Evolutionary conservation across 2,888 invertebrate genomes (phyloP).

Genomic region (Criorhina ranunculi): DNA sequence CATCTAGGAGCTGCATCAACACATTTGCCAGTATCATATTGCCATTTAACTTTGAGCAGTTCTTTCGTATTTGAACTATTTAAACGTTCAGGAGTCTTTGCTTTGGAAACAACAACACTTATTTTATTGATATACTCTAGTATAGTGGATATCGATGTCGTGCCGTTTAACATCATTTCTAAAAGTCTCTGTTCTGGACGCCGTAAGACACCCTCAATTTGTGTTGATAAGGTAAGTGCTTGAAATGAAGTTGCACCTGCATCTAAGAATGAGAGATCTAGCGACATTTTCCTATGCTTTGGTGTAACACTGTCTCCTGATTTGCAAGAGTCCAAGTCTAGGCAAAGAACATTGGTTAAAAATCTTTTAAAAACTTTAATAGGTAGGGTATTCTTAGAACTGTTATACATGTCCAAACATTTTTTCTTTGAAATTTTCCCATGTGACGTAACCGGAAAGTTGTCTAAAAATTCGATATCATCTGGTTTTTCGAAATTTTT

Average conservation of each 20-base stretch:
- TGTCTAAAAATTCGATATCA: constrained; percentile 86
- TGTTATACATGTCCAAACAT: constrained; percentile 81
- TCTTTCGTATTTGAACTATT: background rate
- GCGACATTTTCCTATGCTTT: constrained; percentile 45
- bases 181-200: constrained; percentile 79
- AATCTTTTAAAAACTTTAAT: constrained; percentile 86
- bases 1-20: constrained; percentile 91
- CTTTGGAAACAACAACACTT: background rate
- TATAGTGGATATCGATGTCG: constrained; percentile 77
- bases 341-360: constrained; percentile 83
- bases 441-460: constrained; percentile 87
- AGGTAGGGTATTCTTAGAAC: constrained; percentile 82
- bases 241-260: constrained; percentile 82
- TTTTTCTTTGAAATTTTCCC: constrained; percentile 88
- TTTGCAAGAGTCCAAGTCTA: constrained; percentile 47
- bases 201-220: constrained; percentile 79
- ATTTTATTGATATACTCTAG: constrained; percentile 65
- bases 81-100: background rate
- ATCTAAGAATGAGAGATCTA: constrained; percentile 76
- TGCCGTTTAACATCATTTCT: constrained; percentile 79
- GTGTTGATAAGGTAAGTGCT: constrained; percentile 80
- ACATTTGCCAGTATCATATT: constrained; percentile 87
- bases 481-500: constrained; percentile 87
- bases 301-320: constrained; percentile 12
- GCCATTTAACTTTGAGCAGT: constrained; percentile 36